Conservation (phyloP, 2,113 vertebrate species). For the Pollimyrus isidori region DNA sequence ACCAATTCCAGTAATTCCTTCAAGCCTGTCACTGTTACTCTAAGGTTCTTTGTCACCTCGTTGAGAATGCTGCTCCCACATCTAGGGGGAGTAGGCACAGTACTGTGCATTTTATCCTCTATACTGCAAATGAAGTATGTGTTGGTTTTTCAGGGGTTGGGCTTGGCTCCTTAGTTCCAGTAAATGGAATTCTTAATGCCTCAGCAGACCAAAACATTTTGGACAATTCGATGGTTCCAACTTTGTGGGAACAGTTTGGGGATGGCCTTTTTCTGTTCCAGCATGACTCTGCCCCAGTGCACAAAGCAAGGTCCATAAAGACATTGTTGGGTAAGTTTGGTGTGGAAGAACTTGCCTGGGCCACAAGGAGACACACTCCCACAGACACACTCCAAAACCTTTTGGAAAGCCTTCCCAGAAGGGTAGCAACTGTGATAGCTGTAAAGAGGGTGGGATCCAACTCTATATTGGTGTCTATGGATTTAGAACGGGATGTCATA, state of each 20-base stretch:
- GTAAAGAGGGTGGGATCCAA: background rate
- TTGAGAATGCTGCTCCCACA: background rate
- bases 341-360: background rate
- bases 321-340: background rate
- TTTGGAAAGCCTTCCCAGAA: background rate
- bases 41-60: background rate
- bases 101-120: background rate
- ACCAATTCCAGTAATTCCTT: background rate
- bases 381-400: background rate
- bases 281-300: background rate
- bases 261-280: background rate
- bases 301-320: background rate
- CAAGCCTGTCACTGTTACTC: background rate
- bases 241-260: background rate
- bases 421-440: background rate
- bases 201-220: background rate
- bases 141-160: background rate
- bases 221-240: background rate
- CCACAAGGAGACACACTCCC: background rate
- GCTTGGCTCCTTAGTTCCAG: background rate
- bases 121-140: background rate
- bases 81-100: background rate
- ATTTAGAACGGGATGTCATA: background rate
- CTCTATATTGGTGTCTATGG: background rate
- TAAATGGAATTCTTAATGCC: background rate